Percentiles rank a stretch among this genome's conserved stretches.
These are phyloP conservation scores for Oedothorax gibbosus DNA, from an alignment of 1,140 invertebrate species.

Conservation along the genomic window DNA sequence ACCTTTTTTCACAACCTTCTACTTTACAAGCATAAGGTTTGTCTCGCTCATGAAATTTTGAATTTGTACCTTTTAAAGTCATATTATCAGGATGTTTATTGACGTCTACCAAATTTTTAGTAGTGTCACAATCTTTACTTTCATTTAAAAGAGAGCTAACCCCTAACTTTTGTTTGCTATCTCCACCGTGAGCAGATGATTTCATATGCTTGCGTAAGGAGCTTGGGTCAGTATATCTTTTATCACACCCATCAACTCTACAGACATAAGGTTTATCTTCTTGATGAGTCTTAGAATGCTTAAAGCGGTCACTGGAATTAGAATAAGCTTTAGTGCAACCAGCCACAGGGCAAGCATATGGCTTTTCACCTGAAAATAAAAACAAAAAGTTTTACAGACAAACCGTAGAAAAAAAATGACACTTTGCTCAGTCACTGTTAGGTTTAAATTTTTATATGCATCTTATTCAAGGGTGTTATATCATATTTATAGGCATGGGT, in stretches of 20 bases:
- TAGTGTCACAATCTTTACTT: slow-evolving; percentile 35
- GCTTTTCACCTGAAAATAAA: slow-evolving; percentile 75
- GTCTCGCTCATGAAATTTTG: slow-evolving; percentile 98
- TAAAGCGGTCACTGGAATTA: slow-evolving; percentile 95
- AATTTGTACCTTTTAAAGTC: slow-evolving; percentile 90
- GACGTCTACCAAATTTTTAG: slow-evolving; percentile 66
- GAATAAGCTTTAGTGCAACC: slow-evolving; percentile 94
- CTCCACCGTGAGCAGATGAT: slow-evolving; percentile 59
- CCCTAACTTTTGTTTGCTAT: slow-evolving; percentile 33
- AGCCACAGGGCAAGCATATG: slow-evolving; percentile 72
- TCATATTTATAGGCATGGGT: neutral
- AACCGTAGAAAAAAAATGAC: too few species aligned
- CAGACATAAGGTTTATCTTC: slow-evolving; percentile 97
- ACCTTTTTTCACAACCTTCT: slow-evolving; percentile 86
- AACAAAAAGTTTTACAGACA: too few species aligned
- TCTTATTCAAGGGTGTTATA: neutral
- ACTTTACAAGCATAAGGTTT: slow-evolving; percentile 94
- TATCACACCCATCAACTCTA: slow-evolving; percentile 85
- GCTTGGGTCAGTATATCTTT: slow-evolving; percentile 94
- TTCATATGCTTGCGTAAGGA: slow-evolving; percentile 94
- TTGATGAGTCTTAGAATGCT: slow-evolving; percentile 96
- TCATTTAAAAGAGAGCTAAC: neutral
- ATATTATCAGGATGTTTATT: slow-evolving; percentile 90
- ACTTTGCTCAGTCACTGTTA: too few species aligned
- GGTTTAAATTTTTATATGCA: neutral